Conservation (phyloP, 2,113 vertebrate species). For the Fregetta grallaria region DNA sequence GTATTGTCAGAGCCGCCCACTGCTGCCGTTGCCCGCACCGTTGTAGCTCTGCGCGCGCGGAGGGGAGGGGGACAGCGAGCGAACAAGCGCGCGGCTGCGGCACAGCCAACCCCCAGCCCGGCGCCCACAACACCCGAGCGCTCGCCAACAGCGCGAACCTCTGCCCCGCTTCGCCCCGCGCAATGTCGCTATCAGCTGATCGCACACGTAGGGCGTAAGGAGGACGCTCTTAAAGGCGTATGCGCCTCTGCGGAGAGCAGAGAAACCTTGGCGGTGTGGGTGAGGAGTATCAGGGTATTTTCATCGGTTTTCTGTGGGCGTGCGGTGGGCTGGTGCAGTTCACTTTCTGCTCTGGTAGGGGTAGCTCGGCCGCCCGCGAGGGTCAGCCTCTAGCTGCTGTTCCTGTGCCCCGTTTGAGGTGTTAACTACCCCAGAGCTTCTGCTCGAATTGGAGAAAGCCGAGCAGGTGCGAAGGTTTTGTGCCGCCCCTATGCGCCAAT, state of each 20-base stretch:
- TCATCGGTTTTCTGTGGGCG: background rate
- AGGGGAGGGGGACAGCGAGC: background rate
- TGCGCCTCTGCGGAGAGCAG: background rate
- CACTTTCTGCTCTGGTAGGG: background rate
- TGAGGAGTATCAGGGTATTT: background rate
- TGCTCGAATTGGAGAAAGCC: background rate
- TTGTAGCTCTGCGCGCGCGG: background rate
- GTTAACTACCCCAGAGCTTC: background rate
- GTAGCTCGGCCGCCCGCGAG: background rate
- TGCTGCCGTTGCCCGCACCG: background rate
- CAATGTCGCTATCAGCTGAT: background rate
- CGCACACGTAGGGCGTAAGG: background rate
- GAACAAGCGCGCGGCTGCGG: too few species aligned
- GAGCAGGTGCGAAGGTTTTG: background rate
- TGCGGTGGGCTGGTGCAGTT: background rate
- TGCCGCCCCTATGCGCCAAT: background rate
- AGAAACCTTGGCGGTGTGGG: background rate
- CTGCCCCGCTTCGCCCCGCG: too few species aligned
- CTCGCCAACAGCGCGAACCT: background rate
- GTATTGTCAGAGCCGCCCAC: background rate
- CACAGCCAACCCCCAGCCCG: background rate
- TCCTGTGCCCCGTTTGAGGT: background rate
- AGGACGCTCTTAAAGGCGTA: background rate
- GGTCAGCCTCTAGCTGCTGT: background rate
- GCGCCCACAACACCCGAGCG: background rate